These are phyloP conservation scores for Helicolenus hilgendorfi DNA, from an alignment of 2,797 vertebrate species.

Conservation along the genomic window DNA sequence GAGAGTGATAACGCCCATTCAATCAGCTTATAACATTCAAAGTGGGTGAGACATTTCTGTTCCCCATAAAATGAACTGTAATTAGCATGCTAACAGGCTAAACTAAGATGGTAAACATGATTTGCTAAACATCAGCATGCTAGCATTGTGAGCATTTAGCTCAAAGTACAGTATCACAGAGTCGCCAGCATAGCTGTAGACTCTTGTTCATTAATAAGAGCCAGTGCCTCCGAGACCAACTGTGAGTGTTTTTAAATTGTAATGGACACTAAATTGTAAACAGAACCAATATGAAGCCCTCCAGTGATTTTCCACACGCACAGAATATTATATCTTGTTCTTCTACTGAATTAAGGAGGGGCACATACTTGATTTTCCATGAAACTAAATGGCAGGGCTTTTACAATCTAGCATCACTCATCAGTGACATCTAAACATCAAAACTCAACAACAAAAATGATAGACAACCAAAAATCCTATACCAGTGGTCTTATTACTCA, in stretches of 20 bases:
- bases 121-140: background rate
- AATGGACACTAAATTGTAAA: conserved; percentile 1
- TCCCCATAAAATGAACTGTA: background rate
- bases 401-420: conserved; percentile 34
- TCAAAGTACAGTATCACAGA: background rate
- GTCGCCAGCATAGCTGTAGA: background rate
- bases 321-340: conserved; percentile 15
- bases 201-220: background rate
- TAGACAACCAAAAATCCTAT: conserved; percentile 24
- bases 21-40: background rate
- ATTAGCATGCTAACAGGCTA: background rate
- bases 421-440: conserved; percentile 5
- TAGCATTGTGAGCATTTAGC: background rate
- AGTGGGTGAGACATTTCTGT: too few relatives aligned
- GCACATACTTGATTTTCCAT: conserved; percentile 38
- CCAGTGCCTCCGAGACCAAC: background rate
- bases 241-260: background rate
- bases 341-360: conserved; percentile 24
- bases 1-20: background rate
- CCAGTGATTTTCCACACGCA: background rate
- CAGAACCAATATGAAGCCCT: background rate
- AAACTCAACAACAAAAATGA: conserved; percentile 35
- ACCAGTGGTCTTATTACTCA: conserved; percentile 89
- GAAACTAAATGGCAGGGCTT: conserved; percentile 26
- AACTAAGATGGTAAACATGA: background rate